Evolutionary conservation across 2,888 invertebrate genomes (phyloP), one percentile per base, ranked within the genome.

Genomic region (Microchrysa polita): DNA sequence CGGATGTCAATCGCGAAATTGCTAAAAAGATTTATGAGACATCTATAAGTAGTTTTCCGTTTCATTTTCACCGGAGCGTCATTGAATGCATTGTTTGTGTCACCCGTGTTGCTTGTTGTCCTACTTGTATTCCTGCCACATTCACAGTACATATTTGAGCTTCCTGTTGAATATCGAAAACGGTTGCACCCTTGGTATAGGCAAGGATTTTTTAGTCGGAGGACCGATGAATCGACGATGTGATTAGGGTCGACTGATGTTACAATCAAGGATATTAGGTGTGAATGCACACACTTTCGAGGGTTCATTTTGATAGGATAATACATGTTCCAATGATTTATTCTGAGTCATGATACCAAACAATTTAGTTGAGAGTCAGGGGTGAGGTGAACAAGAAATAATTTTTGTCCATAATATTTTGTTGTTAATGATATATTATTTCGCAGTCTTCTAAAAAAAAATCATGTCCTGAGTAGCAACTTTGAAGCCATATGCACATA

Each of bases 1-100:
- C 27, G 27, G 53, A 48, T 69, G 74, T 75, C 73, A 73, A 69
- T 75, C 72, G 73, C 69, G 74, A 75, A 73, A 75, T 75, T 73
- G 73, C 74, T 67, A 69, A 75, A 75, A 69, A 75, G 74, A 75
- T 75, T 75, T 75, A 75, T 75, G 74, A 60, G 74, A 73, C 74
- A 75, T 75, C 74, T 53, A 67, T 69, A 75, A 75, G 74, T 73
- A 73, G 73, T 72, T 73, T 67, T 69, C 55, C 53, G 42, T 52
- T 63, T 53, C 40, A 18, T 48, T 67, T 74, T 72, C 18, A 20
- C 27, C 59, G 9, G 14, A n/a, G 44, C 40, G 57, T 52, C 55
- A 20, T 20, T 5, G 16, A 34, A 23, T 12, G 59, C 55, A 55
- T 14, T 69, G 74, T 44, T 59, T 42, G 27, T 34, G 27, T 34